Percentiles rank a stretch among this genome's conserved stretches.
Evolutionary conservation across 2,113 vertebrate species (phyloP).

Genomic region (Lophochroa leadbeateri): DNA sequence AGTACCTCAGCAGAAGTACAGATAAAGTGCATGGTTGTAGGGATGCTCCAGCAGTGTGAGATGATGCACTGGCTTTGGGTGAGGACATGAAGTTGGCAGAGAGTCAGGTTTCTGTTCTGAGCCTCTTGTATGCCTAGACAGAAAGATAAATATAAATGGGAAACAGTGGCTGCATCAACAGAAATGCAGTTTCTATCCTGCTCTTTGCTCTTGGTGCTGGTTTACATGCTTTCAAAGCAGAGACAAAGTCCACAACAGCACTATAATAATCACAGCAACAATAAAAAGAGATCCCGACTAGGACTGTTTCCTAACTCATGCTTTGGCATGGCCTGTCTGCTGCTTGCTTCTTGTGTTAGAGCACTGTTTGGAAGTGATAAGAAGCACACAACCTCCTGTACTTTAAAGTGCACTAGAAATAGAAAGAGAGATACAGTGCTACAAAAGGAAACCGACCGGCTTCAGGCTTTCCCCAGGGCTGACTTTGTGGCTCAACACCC

Average conservation of each 20-base stretch:
- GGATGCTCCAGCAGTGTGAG: not conserved
- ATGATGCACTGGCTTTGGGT: not conserved
- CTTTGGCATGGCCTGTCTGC: not conserved
- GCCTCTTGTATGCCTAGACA: not conserved
- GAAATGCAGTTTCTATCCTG: not conserved
- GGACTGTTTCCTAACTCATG: not conserved
- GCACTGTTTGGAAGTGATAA: not conserved
- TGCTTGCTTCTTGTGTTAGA: not conserved
- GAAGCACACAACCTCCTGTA: not conserved
- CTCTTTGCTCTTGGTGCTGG: not conserved
- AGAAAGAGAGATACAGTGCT: constrained; percentile 33
- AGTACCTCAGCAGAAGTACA: not conserved
- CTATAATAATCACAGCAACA: not conserved
- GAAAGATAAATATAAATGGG: constrained; percentile 4
- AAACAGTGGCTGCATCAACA: not conserved
- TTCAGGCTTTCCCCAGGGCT: not conserved
- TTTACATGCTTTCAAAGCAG: not conserved
- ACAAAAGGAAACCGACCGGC: not conserved
- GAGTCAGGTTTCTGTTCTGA: not conserved
- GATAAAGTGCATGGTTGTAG: not conserved
- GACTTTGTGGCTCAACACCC: not conserved
- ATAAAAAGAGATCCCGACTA: not conserved
- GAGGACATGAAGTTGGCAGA: constrained; percentile 4
- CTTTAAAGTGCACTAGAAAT: constrained; percentile 44
- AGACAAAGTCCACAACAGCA: not conserved